phyloP scores from a whole-genome alignment of 2,113 vertebrate genomes.

The Microtus ochrogaster region DNA sequence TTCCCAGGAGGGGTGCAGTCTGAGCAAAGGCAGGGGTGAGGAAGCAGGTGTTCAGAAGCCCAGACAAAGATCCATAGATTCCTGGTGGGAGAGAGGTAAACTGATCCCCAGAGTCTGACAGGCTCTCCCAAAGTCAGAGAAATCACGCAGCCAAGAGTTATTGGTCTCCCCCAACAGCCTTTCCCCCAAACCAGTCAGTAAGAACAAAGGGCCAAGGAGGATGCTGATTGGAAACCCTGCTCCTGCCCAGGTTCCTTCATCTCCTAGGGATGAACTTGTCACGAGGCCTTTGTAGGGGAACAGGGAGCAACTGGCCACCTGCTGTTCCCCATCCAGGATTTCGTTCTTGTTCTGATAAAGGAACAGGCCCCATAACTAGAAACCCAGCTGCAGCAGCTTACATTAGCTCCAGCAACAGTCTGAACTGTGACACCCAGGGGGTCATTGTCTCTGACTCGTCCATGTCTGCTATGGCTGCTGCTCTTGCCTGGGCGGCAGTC shows the following conservation, averaged over 20 bases:
- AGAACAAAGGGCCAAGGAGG: not conserved
- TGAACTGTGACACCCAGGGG: not conserved
- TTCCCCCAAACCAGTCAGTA: rapidly evolving
- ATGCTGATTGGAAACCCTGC: not conserved
- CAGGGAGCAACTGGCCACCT: not conserved
- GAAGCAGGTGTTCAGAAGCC: not conserved
- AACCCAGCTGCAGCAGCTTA: not conserved
- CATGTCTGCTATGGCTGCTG: not conserved
- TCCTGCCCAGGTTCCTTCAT: not conserved
- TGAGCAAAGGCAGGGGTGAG: not conserved
- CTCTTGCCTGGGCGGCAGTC: not conserved
- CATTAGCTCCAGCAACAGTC: not conserved
- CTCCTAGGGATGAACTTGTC: not conserved
- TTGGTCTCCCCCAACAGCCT: not conserved
- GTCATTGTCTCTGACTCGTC: not conserved
- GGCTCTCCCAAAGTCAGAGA: not conserved
- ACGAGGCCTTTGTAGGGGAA: not conserved
- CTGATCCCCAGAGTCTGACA: not conserved
- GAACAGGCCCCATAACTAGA: slow-evolving; percentile 32
- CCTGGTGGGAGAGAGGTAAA: not conserved
- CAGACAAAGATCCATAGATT: not conserved
- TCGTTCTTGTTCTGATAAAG: slow-evolving; percentile 34
- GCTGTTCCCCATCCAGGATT: slow-evolving; percentile 7
- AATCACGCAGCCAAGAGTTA: not conserved
- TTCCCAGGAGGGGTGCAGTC: not conserved